Base-by-base conservation (phyloP, 1,140 invertebrate genomes). In the Wasmannia auropunctata region DNA sequence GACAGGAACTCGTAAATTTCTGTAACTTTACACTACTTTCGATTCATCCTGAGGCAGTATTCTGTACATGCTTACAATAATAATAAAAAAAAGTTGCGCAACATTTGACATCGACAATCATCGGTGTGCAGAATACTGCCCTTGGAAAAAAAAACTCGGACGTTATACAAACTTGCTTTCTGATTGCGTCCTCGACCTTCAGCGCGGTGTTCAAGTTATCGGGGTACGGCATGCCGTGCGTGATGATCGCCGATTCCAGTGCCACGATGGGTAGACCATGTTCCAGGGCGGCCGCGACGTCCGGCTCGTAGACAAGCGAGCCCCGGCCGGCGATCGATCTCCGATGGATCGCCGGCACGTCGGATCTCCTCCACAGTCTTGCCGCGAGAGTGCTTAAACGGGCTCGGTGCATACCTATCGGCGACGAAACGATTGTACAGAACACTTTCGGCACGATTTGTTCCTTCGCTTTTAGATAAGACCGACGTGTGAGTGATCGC, bases 161-260 rank as follows among this genome's bases (percentile, higher is more conserved):
- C 25, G 8, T 56, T 25, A 58, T 75, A 83, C 87, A 34, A 87
- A 98, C 97, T 95, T 96, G 94, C 91, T 96, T 89, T 88, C 97
- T 96, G 6, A 99, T 96, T 77, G 97, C 96, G 81, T 97, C 93
- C 95, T 99, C 98, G 0, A 99, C 97, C 92, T 96, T 95, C 19
- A 97, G 51, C 5, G 99, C 99, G 40, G 98, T 99, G 87, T 97
- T 95, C 63, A 99, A 95, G 95, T 99, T 99, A 51, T 97, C 94
- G 0, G 99, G 99, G 95, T 97, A 98, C 0, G 99, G 99, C 97
- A 99, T 99, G 58, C 99, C 99, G 95, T 99, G 99, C 2, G 99
- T 99, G 60, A 99, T 98, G 67, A 99, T 99, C 3, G 99, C 99
- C 16, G 98, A 99, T 96, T 99, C 99, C 86, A 99, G 95, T 4